phyloP scores from a whole-genome alignment of 2,888 invertebrate genomes.

The Archips xylosteana region DNA sequence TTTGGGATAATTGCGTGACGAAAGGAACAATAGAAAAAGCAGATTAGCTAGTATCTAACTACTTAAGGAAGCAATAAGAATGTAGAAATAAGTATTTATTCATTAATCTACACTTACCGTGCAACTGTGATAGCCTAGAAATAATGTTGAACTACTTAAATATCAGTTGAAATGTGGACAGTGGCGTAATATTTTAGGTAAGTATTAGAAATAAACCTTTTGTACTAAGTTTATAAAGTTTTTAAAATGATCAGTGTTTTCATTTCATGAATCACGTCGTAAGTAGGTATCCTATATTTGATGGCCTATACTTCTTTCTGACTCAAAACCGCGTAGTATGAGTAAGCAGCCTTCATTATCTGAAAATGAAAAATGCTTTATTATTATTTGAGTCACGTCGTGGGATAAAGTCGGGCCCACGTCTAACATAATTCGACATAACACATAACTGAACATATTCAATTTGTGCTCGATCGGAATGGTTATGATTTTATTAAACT shows the following conservation, averaged over 20 bases:
- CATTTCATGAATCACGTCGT: conserved; percentile 14
- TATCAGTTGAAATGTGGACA: conserved; percentile 36
- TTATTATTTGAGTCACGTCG: conserved; percentile 38
- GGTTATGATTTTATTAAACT: conserved; percentile 21
- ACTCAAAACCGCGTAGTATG: conserved; percentile 72
- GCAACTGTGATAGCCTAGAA: conserved; percentile 81
- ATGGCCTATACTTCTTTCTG: conserved; percentile 57
- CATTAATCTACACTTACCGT: conserved; percentile 63
- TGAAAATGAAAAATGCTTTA: conserved; percentile 57
- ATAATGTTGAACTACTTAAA: conserved; percentile 51
- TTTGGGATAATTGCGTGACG: conserved; percentile 16
- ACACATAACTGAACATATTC: conserved; percentile 41
- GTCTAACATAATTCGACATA: conserved; percentile 31
- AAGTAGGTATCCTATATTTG: not conserved
- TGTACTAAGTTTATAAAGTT: conserved; percentile 42
- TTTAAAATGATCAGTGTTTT: conserved; percentile 22
- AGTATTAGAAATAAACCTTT: conserved; percentile 39
- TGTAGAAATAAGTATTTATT: conserved; percentile 33
- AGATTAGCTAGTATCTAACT: not conserved
- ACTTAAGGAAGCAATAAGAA: conserved; percentile 18
- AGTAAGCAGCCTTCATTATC: conserved; percentile 79
- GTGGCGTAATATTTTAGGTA: conserved; percentile 26
- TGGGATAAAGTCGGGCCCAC: conserved; percentile 24
- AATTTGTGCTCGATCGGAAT: conserved; percentile 32
- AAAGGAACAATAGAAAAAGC: conserved; percentile 7